Evolutionary conservation across 1,140 invertebrate species (phyloP).

Genomic region (Drosophila navojoa): DNA sequence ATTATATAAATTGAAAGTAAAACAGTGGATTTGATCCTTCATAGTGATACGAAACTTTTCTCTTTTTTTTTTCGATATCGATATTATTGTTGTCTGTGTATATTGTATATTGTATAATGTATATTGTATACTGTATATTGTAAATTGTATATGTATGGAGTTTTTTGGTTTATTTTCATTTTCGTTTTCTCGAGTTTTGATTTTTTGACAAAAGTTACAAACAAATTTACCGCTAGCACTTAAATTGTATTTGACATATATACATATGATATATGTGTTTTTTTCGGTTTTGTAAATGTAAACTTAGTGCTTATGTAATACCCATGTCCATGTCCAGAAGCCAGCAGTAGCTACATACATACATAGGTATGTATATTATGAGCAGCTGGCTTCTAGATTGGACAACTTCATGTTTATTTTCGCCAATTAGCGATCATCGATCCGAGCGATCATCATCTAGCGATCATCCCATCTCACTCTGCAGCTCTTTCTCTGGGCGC

Average conservation of each 20-base stretch:
- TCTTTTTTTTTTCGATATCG: conserved; percentile 43
- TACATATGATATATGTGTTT: too few relatives aligned
- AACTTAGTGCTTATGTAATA: conserved; percentile 37
- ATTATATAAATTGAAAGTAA: conserved; percentile 83
- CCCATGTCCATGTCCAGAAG: conserved; percentile 19
- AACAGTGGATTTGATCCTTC: conserved; percentile 84
- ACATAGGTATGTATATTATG: too few relatives aligned
- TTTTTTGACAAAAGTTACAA: conserved; percentile 8
- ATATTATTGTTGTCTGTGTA: conserved; percentile 72
- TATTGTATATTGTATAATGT: conserved; percentile 52
- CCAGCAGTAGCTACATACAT: neutral
- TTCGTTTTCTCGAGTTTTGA: neutral
- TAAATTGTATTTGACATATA: neutral
- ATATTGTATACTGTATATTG: conserved; percentile 6
- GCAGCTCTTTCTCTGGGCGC: conserved; percentile 37
- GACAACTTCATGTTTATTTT: conserved; percentile 25
- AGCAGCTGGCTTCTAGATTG: neutral
- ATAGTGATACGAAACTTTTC: conserved; percentile 75
- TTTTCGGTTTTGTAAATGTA: conserved; percentile 19
- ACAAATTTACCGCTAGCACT: conserved; percentile 25
- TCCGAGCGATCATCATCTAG: conserved; percentile 15
- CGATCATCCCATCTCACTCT: conserved; percentile 36
- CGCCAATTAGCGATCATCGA: conserved; percentile 21
- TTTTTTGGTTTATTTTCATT: conserved; percentile 10
- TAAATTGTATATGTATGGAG: conserved; percentile 62